Conservation (phyloP, 2,113 vertebrate species). For the Hyla sarda region DNA sequence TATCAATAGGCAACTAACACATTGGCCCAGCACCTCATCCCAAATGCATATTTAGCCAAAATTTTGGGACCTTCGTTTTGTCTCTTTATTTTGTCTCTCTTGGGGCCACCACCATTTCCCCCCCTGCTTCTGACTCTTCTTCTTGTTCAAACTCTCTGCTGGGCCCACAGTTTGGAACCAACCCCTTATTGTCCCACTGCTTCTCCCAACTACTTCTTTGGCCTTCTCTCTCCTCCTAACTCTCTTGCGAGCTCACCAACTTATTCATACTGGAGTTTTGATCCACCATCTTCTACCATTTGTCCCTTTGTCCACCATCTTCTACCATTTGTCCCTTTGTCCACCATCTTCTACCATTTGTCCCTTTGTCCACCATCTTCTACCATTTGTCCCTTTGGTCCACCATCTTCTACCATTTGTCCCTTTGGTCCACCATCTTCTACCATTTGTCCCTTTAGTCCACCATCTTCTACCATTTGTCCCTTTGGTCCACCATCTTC, state of each 20-base stretch:
- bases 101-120: too few species aligned
- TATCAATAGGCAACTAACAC: too few species aligned
- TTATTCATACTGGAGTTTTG: background rate
- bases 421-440: background rate
- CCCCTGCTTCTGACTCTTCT: too few species aligned
- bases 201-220: too few species aligned
- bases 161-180: too few species aligned
- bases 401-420: background rate
- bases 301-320: background rate
- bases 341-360: background rate
- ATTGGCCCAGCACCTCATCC: background rate
- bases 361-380: background rate
- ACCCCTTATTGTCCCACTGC: too few species aligned
- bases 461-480: too few species aligned
- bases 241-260: too few species aligned
- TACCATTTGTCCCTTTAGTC: background rate
- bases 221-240: too few species aligned
- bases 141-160: too few species aligned
- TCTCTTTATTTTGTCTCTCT: too few species aligned
- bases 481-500: background rate
- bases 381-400: background rate
- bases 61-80: too few species aligned
- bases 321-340: background rate
- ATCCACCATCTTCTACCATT: background rate
- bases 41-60: background rate